Base-by-base conservation (phyloP, 2,888 invertebrate genomes). In the Himalopsyche anomala region DNA sequence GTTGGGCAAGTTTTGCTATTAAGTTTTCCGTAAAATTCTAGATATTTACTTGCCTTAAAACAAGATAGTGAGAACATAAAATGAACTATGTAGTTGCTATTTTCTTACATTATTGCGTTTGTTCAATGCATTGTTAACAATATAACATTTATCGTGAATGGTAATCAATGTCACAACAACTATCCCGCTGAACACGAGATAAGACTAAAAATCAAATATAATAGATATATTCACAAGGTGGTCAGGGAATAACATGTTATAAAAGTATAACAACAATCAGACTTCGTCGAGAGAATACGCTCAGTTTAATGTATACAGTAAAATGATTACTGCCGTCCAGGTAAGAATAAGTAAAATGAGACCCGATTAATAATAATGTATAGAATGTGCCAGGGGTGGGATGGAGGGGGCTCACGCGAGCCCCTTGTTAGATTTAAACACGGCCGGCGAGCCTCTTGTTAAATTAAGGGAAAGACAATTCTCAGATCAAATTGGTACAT, bases 81-180 rank as follows among this genome's bases (percentile, higher is more conserved):
- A 19, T 19, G 0, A 5, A 19, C 62, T 19, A 62, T n/a, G 62
- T 62, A 62, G 62, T 62, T 62, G n/a, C 8, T 11, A 62, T 62
- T 62, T 62, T 62, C 62, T 11, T 19, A 62, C 62, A 62, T 6
- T 62, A 62, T 62, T 62, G 19, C 19, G 62, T 62, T 62, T n/a
- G 28, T 62, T 62, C 19, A 19, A n/a, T 62, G 62, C 62, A 62
- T 62, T 62, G 62, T 62, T 62, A 62, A 62, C n/a, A 62, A 62
- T 11, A 19, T 19, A 19, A 19, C 8, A 62, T 62, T 62, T 62
- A 62, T 62, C 62, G 19, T 11, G 62, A 62, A 62, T 19, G 19
- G 62, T 62, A 62, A 62, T 62, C 62, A 62, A 62, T 62, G 62
- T 62, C 62, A 62, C 62, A 62, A 62, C 56, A 19, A 19, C 19